These are phyloP conservation scores for Steinernema khuongi DNA, from an alignment of 1,140 invertebrate species.

Conservation along the genomic window DNA sequence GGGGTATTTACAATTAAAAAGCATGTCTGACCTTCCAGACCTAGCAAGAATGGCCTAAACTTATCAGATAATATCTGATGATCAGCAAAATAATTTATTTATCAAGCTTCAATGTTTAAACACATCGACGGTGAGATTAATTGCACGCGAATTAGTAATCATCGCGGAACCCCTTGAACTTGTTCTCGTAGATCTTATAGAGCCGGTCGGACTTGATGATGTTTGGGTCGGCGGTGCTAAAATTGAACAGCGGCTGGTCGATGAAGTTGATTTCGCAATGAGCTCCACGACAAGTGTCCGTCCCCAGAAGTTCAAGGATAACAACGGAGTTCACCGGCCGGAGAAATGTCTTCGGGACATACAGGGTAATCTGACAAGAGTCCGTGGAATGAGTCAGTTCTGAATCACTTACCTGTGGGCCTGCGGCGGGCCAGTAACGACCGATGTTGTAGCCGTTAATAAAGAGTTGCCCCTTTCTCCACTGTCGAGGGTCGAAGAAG, in stretches of 20 bases:
- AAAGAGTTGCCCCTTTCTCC: slow-evolving; percentile 33
- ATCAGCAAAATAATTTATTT: neutral
- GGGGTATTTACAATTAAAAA: too few relatives aligned
- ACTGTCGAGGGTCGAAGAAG: slow-evolving; percentile 31
- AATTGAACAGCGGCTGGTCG: too few relatives aligned
- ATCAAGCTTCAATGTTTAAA: slow-evolving; percentile 16
- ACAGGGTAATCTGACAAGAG: slow-evolving; percentile 30
- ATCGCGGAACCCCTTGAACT: too few relatives aligned
- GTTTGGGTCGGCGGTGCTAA: neutral
- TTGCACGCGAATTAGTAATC: too few relatives aligned
- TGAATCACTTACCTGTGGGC: slow-evolving; percentile 29
- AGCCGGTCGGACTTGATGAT: slow-evolving; percentile 1
- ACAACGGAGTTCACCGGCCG: slow-evolving; percentile 26
- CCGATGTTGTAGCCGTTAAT: slow-evolving; percentile 37
- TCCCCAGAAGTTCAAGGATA: slow-evolving; percentile 30
- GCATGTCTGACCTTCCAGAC: too few relatives aligned
- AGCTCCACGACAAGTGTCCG: slow-evolving; percentile 9
- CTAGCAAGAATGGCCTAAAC: slow-evolving; percentile 16
- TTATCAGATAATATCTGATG: neutral
- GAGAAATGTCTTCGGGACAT: slow-evolving; percentile 26
- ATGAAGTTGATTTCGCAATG: neutral
- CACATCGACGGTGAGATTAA: too few relatives aligned
- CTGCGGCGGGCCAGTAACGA: slow-evolving; percentile 32
- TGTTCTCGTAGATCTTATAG: neutral
- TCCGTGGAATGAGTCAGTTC: neutral